Conservation (phyloP, 2,888 invertebrate genomes). For the Sphaerophoria taeniata region DNA sequence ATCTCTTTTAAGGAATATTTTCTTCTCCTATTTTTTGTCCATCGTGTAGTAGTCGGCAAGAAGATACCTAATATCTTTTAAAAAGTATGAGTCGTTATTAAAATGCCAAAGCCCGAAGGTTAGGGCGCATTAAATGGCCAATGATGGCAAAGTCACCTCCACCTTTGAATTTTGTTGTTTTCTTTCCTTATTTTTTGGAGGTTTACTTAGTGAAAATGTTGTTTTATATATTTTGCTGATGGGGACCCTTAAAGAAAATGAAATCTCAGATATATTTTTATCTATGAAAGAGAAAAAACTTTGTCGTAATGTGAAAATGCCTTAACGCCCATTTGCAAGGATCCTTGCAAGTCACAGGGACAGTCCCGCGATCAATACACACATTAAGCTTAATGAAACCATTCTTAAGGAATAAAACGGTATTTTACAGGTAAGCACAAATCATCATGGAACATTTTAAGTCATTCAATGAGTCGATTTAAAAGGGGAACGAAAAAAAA, state of each 20-base stretch:
- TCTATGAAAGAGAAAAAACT: neutral
- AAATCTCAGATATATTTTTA: conserved; percentile 42
- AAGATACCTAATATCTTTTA: neutral
- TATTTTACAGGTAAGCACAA: conserved; percentile 16
- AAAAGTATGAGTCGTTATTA: conserved; percentile 2
- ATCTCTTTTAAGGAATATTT: conserved; percentile 45
- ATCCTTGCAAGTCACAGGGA: neutral
- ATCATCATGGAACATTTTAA: neutral
- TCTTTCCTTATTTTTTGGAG: neutral
- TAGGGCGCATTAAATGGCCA: conserved; percentile 14
- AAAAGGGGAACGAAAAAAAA: neutral
- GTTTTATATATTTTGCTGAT: neutral
- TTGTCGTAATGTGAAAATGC: neutral
- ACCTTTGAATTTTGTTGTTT: conserved; percentile 2
- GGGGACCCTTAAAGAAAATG: conserved; percentile 22
- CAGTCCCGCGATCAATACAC: conserved; percentile 3
- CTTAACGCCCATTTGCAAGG: neutral
- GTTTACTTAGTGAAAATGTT: neutral
- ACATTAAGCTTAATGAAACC: conserved; percentile 68
- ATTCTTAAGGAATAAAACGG: conserved; percentile 53
- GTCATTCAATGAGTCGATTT: neutral
- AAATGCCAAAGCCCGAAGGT: conserved; percentile 10
- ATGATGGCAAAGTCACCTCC: conserved; percentile 10
- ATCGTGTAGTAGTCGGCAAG: conserved; percentile 9
- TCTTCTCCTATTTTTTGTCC: neutral